A percentile compares a stretch with the other conserved stretches of the same genome.
Conservation (phyloP, 2,113 vertebrate species). For the Ardeotis arabs region DNA sequence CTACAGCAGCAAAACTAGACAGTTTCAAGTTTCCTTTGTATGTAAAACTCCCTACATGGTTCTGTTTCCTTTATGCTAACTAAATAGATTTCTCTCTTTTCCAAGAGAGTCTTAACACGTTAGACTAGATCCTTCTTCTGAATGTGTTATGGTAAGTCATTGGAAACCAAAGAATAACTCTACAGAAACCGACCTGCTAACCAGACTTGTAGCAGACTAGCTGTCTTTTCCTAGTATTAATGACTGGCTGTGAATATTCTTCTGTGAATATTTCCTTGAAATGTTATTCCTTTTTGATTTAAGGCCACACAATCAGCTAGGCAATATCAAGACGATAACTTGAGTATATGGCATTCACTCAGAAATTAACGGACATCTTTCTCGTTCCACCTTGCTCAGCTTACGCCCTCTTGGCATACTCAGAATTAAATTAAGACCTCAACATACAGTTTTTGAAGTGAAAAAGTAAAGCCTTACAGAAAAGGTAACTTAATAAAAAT, state of each 20-base stretch:
- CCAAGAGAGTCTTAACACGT: background rate
- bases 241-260: background rate
- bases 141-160: background rate
- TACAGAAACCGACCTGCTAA: background rate
- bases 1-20: background rate
- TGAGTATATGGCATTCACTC: background rate
- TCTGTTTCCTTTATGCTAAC: background rate
- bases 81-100: background rate
- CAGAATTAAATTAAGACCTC: background rate
- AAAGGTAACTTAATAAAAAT: background rate
- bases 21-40: background rate
- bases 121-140: background rate
- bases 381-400: background rate
- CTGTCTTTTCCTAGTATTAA: background rate
- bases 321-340: background rate
- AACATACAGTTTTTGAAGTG: background rate
- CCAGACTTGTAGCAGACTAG: background rate
- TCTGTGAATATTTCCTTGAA: background rate
- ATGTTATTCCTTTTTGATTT: background rate
- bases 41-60: background rate
- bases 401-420: background rate
- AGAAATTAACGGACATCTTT: background rate
- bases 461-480: background rate
- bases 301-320: background rate
- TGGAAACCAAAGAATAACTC: background rate